Percentiles rank a stretch among this genome's conserved stretches.
Evolutionary conservation across 2,113 vertebrate genomes (phyloP).

Genomic region (Pipra filicauda): DNA sequence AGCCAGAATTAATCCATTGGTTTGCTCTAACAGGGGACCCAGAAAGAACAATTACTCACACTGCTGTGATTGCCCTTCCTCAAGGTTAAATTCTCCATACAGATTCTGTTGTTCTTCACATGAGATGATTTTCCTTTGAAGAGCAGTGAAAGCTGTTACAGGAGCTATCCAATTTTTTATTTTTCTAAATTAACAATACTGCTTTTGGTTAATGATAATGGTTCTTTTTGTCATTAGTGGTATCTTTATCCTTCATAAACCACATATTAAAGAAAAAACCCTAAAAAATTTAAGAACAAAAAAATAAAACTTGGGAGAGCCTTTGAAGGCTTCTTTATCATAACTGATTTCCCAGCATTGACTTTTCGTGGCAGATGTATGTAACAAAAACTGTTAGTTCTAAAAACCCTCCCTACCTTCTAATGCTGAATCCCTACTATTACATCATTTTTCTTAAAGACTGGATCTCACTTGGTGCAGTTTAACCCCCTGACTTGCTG

Average conservation of each 20-base stretch:
- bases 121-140: constrained; percentile 1
- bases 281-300: background rate
- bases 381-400: background rate
- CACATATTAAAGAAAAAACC: background rate
- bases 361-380: background rate
- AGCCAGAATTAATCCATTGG: constrained; percentile 26
- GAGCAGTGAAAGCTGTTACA: background rate
- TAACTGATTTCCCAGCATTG: background rate
- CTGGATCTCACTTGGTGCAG: background rate
- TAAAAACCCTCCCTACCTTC: background rate
- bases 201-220: background rate
- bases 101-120: constrained; percentile 18
- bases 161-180: background rate
- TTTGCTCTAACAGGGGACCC: constrained; percentile 23
- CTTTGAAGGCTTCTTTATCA: background rate
- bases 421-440: background rate
- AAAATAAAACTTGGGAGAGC: background rate
- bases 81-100: constrained; percentile 39
- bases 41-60: constrained; percentile 42
- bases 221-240: background rate
- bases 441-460: background rate
- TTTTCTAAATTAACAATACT: background rate
- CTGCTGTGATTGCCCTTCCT: constrained; percentile 1
- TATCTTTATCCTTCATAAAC: background rate
- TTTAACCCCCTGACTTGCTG: background rate